Conservation (phyloP, 2,888 invertebrate genomes). For the Drosophila eohydei region DNA sequence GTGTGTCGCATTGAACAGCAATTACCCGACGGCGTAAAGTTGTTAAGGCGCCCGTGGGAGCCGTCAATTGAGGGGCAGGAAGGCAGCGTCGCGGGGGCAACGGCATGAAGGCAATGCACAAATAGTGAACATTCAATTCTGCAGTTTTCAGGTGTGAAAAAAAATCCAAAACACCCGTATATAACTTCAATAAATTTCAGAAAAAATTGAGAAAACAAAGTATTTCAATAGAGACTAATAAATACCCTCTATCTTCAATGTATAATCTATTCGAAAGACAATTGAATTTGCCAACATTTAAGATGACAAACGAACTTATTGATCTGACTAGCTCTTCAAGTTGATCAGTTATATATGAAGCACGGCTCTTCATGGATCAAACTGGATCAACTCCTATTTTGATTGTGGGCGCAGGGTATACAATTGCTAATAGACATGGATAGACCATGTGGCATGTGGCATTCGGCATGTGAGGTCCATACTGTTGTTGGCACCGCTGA, state of each 20-base stretch:
- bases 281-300: neutral
- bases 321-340: neutral
- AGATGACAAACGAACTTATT: neutral
- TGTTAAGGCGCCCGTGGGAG: conserved; percentile 20
- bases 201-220: conserved; percentile 8
- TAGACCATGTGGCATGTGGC: conserved; percentile 10
- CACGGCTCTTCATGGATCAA: neutral
- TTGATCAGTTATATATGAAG: no score
- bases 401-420: conserved; percentile 9
- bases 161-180: conserved; percentile 19
- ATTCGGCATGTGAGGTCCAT: conserved; percentile 26
- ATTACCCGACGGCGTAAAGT: conserved; percentile 27
- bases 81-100: neutral
- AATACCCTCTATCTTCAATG: neutral
- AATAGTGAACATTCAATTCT: conserved; percentile 28
- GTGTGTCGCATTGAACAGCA: conserved; percentile 33
- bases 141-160: conserved; percentile 66
- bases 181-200: conserved; percentile 26
- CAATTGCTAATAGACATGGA: conserved; percentile 24
- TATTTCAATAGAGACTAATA: neutral
- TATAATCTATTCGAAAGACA: neutral
- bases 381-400: neutral
- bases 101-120: conserved; percentile 35
- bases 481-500: conserved; percentile 30
- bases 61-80: conserved; percentile 6